Percentiles rank a stretch among this genome's conserved stretches.
Conservation (phyloP, 1,140 invertebrate species). For the Polypedilum pembai region DNA sequence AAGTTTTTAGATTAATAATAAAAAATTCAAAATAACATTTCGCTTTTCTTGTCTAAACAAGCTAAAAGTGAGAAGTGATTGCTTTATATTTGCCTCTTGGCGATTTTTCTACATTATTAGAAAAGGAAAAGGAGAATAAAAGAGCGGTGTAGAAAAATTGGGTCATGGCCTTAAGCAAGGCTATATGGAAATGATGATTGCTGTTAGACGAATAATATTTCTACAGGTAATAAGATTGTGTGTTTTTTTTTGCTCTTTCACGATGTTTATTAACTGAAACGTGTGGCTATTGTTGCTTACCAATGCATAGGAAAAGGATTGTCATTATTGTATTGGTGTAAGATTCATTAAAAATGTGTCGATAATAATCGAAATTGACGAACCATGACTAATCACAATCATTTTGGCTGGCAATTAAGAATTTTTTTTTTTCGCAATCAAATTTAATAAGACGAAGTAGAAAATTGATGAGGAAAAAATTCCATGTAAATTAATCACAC, state of each 20-base stretch:
- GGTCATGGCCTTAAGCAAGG: conserved; percentile 21
- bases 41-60: too few relatives aligned
- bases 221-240: neutral
- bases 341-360: neutral
- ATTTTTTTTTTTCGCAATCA: neutral
- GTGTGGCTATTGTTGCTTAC: neutral
- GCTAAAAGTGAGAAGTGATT: too few relatives aligned
- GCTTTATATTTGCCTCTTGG: too few relatives aligned
- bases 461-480: neutral
- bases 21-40: too few relatives aligned
- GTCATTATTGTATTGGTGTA: neutral
- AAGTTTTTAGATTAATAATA: too few relatives aligned
- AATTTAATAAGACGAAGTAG: neutral
- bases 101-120: too few relatives aligned
- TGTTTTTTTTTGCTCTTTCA: neutral
- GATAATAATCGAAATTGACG: conserved; percentile 6
- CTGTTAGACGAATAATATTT: conserved; percentile 23
- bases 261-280: neutral
- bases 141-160: neutral
- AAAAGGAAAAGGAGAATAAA: too few relatives aligned
- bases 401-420: neutral
- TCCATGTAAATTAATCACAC: neutral
- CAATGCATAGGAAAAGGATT: neutral
- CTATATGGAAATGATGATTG: conserved; percentile 23
- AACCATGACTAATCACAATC: neutral